These are phyloP conservation scores for Calcarius lapponicus DNA, from an alignment of 2,797 vertebrate genomes.

Conservation along the genomic window DNA sequence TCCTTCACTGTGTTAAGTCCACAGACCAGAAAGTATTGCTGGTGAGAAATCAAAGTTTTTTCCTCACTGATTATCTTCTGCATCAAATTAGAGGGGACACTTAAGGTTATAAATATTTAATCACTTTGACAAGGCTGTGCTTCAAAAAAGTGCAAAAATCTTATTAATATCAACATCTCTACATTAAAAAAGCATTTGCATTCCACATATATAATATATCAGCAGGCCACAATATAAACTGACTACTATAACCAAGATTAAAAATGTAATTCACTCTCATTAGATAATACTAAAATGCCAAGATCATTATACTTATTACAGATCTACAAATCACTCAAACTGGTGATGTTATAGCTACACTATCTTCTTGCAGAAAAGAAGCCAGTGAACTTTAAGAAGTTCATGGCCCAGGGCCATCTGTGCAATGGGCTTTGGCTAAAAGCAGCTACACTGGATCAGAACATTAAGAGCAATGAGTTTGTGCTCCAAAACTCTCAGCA, in stretches of 20 bases:
- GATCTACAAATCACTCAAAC: neutral
- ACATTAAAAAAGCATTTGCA: neutral
- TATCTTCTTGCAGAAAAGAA: neutral
- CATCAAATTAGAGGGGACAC: neutral
- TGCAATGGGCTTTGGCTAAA: conserved; percentile 17
- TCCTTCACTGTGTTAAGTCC: neutral
- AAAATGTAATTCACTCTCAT: neutral
- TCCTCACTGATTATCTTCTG: neutral
- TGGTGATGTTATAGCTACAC: neutral
- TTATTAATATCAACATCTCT: neutral
- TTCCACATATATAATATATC: neutral
- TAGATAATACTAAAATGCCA: neutral
- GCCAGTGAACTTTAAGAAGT: neutral
- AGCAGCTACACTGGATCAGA: conserved; percentile 4
- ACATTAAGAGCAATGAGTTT: conserved; percentile 34
- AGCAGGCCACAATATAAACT: neutral
- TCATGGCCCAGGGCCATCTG: neutral
- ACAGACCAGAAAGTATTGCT: neutral
- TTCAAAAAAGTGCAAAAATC: neutral
- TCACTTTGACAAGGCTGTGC: neutral
- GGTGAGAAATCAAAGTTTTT: neutral
- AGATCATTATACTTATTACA: neutral
- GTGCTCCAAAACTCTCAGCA: neutral
- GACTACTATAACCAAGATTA: neutral
- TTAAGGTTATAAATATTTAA: neutral